A percentile compares a stretch with the other conserved stretches of the same genome.
These are phyloP conservation scores for Saccostrea cuccullata DNA, from an alignment of 1,140 invertebrate genomes.

Conservation along the genomic window DNA sequence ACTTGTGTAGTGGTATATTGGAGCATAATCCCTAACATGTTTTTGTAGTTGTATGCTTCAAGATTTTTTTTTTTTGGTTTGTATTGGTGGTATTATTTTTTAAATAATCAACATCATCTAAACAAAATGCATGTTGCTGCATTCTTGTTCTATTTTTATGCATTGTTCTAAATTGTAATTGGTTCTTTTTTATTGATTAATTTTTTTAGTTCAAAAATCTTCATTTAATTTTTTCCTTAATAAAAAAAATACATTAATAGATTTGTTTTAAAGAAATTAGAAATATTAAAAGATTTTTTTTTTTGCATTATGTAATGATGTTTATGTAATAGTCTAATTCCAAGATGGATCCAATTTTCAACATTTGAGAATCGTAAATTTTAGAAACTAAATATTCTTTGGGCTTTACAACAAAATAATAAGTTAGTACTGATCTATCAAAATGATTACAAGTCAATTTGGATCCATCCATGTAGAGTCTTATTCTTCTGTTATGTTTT, in stretches of 20 bases:
- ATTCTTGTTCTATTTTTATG: conserved; percentile 7
- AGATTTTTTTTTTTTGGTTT: background rate
- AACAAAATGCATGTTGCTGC: background rate
- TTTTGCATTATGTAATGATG: conserved; percentile 1
- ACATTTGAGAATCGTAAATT: background rate
- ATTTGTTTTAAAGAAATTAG: conserved; percentile 5
- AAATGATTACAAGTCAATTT: conserved; percentile 36
- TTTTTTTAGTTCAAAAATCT: background rate
- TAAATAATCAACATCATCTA: background rate
- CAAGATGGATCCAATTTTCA: conserved; percentile 20
- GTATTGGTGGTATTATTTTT: conserved; percentile 9
- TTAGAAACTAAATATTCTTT: background rate
- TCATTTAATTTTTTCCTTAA: background rate
- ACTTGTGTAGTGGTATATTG: background rate
- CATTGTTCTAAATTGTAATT: background rate
- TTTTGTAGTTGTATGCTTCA: conserved; percentile 1
- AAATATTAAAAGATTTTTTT: background rate
- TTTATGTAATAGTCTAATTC: conserved; percentile 6
- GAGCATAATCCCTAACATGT: conserved; percentile 6
- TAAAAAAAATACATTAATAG: background rate
- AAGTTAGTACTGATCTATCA: background rate
- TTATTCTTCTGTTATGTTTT: conserved; percentile 26
- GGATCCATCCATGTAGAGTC: background rate
- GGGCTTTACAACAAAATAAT: background rate
- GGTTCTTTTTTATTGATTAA: conserved; percentile 18